Conservation (phyloP, 2,113 vertebrate species). For the Otis tarda region DNA sequence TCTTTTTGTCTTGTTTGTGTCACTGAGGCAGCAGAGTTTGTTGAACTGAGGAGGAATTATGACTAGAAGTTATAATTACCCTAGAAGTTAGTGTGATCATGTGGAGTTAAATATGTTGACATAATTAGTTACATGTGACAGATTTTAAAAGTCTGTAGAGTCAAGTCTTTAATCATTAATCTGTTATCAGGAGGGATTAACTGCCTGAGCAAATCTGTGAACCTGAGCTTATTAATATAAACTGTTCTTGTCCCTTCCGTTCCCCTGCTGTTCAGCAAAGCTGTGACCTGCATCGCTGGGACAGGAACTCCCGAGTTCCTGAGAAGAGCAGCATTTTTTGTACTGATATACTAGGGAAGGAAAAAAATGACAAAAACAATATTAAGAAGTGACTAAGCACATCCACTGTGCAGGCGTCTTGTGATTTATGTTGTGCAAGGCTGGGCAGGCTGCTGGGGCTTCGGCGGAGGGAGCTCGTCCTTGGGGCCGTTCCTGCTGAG, state of each 20-base stretch:
- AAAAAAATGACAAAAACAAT: not conserved
- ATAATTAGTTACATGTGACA: slow-evolving; percentile 30
- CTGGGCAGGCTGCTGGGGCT: not conserved
- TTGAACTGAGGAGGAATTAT: not conserved
- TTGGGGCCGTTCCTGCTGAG: not conserved
- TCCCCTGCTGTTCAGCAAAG: not conserved
- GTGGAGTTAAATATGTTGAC: not conserved
- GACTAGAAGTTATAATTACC: not conserved
- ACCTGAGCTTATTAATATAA: slow-evolving; percentile 17
- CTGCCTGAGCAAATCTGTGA: slow-evolving; percentile 24
- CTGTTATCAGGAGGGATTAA: slow-evolving; percentile 34
- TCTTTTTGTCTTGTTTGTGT: not conserved
- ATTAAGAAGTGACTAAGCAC: not conserved
- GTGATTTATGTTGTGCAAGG: not conserved
- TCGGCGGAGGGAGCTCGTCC: not conserved
- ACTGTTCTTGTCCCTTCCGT: not conserved
- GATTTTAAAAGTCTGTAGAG: not conserved
- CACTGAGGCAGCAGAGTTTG: not conserved
- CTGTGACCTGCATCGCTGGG: not conserved
- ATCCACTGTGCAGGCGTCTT: not conserved
- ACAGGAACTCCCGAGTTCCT: not conserved
- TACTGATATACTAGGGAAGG: not conserved
- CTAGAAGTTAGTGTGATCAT: not conserved
- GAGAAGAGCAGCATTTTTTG: not conserved
- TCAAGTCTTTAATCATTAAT: slow-evolving; percentile 61